phyloP scores from a whole-genome alignment of 2,797 vertebrate genomes.

The Leptodactylus fallax region DNA sequence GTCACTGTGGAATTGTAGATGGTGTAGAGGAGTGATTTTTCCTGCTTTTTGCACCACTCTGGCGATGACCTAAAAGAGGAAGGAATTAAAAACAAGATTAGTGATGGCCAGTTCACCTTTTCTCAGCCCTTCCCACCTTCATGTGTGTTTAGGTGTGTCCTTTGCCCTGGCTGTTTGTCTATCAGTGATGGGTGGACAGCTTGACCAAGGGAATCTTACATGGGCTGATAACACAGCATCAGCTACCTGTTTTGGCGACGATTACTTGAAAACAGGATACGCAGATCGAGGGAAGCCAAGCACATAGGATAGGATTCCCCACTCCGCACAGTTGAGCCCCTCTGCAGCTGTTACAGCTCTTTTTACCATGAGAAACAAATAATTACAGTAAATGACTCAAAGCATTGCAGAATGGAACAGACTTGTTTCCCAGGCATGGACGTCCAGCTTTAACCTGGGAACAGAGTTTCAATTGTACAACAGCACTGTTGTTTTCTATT shows the following conservation, averaged over 20 bases:
- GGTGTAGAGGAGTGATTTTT: not conserved
- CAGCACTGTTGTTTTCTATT: not conserved
- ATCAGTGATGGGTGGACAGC: conserved; percentile 39
- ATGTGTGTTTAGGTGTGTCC: conserved; percentile 17
- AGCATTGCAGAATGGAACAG: conserved; percentile 2
- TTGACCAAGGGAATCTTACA: conserved; percentile 21
- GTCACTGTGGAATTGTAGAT: not conserved
- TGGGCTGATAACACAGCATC: conserved; percentile 4
- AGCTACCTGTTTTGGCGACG: conserved; percentile 51
- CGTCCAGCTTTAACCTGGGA: conserved; percentile 32
- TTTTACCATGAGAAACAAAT: conserved; percentile 42
- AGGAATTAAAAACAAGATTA: conserved; percentile 26
- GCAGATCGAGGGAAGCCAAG: conserved; percentile 46
- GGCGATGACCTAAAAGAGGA: not conserved
- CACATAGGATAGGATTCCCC: conserved; percentile 24
- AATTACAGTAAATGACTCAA: conserved; percentile 13
- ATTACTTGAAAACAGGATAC: conserved; percentile 57
- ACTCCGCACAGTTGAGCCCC: not conserved
- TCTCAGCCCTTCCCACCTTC: conserved; percentile 28
- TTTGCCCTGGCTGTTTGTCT: conserved; percentile 31
- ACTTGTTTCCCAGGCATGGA: conserved; percentile 26
- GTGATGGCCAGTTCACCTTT: not conserved
- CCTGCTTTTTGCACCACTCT: not conserved
- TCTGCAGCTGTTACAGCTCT: conserved; percentile 44
- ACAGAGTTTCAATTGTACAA: not conserved